Percentiles rank a stretch among this genome's conserved stretches.
Conservation (phyloP, 1,140 invertebrate genomes). For the Eurosta solidaginis region DNA sequence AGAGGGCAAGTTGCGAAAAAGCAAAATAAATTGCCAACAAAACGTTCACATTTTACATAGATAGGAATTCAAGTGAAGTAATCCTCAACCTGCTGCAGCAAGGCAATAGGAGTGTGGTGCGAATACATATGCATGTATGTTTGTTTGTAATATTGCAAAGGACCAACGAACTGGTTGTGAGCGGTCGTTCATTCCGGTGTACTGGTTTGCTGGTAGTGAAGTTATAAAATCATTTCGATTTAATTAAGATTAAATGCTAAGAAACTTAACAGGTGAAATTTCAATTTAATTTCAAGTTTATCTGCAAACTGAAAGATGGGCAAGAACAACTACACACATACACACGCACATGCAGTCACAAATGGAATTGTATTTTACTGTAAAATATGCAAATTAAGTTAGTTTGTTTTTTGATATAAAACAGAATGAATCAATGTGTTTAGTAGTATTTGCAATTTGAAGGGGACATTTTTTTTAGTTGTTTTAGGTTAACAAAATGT, state of each 20-base stretch:
- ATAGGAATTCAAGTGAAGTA: not conserved
- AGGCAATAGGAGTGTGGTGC: not conserved
- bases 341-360: not conserved
- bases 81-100: not conserved
- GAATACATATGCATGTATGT: too few relatives aligned
- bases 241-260: constrained; percentile 35
- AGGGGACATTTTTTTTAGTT: too few relatives aligned
- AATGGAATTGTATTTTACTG: too few relatives aligned
- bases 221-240: constrained; percentile 36
- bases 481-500: too few relatives aligned
- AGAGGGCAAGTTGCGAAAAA: too few relatives aligned
- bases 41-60: not conserved
- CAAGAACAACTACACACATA: not conserved
- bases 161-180: constrained; percentile 21
- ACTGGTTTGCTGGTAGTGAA: not conserved
- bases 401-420: not conserved
- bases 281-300: constrained; percentile 34
- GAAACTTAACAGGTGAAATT: constrained; percentile 36
- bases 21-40: not conserved
- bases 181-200: not conserved
- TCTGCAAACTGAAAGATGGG: not conserved
- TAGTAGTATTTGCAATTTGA: too few relatives aligned
- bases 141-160: constrained; percentile 9
- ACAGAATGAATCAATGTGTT: too few relatives aligned
- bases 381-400: not conserved